Conservation (phyloP, 1,140 invertebrate genomes). For the Chironomus tepperi region DNA sequence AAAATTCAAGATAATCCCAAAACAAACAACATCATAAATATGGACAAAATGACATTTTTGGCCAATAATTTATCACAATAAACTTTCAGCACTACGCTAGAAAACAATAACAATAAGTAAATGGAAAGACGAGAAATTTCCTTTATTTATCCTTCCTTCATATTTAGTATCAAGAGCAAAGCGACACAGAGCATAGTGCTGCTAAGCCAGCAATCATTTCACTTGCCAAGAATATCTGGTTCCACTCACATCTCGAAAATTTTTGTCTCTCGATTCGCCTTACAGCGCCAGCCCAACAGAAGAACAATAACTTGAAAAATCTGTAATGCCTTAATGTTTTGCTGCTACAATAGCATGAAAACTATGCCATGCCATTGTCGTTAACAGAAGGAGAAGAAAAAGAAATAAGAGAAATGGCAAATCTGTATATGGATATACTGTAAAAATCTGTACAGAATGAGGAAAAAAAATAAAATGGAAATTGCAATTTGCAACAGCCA, state of each 20-base stretch:
- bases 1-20: too few relatives aligned
- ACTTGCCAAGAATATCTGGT: not conserved
- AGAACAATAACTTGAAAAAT: not conserved
- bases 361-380: not conserved
- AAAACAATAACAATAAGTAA: not conserved
- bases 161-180: not conserved
- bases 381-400: not conserved
- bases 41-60: too few relatives aligned
- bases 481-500: conserved; percentile 12
- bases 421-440: too few relatives aligned
- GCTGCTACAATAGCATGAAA: not conserved
- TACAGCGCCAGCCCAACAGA: not conserved
- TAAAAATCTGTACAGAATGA: not conserved
- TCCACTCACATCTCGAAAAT: not conserved
- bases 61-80: too few relatives aligned
- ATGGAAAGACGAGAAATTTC: not conserved
- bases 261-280: not conserved
- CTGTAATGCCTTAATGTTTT: not conserved
- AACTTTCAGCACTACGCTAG: too few relatives aligned
- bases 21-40: too few relatives aligned
- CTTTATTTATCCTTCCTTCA: not conserved
- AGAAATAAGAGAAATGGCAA: not conserved
- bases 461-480: not conserved
- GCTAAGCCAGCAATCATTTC: not conserved
- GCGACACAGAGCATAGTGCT: not conserved